Base-by-base conservation (phyloP, 2,888 invertebrate species). In the Lomographa bimaculata region DNA sequence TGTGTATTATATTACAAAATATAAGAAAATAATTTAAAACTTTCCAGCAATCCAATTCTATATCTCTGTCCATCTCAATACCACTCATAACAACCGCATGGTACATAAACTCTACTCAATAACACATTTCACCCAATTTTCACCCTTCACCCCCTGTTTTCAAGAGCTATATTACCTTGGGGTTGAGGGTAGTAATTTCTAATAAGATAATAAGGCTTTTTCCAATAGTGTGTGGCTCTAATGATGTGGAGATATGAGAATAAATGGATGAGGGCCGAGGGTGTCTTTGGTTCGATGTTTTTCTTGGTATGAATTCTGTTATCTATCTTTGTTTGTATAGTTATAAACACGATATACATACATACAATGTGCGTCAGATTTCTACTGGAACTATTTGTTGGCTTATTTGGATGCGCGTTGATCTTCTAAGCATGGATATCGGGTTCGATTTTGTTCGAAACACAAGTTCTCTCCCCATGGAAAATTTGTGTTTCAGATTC, bases 131-230 rank as follows among this genome's bases (percentile, higher is more conserved):
- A 68, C 55, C 50, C 64, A 63, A 71, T 65, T 67, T 57, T 11
- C 20, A 67, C 60, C 47, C 50, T 58, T 49, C 37, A 23, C 34
- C 5, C 35, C 45, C 26, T 16, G 7, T 3, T 9, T 16, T 25
- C 7, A 45, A 74, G 54, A 46, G 57, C 16, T 42, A 62, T 45
- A 57, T 62, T 72, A 40, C 64, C 53, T 30, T 61, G 63, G 6
- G 3, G 18, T 6, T 5, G 32, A 28, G 40, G 62, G 52, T 41
- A 66, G 71, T 77, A 73, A 73, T 72, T 79, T 71, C 77, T 79
- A 78, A 79, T 82, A 80, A 79, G 71, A 71, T 74, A 78, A 75
- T 75, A 73, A 68, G 73, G 66, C 57, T 55, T 64, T 63, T 76
- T 74, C 77, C 77, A 74, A 80, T 79, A 77, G 70, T 56, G 54